Conservation (phyloP, 2,797 vertebrate species). For the Poeciliopsis turneri region DNA sequence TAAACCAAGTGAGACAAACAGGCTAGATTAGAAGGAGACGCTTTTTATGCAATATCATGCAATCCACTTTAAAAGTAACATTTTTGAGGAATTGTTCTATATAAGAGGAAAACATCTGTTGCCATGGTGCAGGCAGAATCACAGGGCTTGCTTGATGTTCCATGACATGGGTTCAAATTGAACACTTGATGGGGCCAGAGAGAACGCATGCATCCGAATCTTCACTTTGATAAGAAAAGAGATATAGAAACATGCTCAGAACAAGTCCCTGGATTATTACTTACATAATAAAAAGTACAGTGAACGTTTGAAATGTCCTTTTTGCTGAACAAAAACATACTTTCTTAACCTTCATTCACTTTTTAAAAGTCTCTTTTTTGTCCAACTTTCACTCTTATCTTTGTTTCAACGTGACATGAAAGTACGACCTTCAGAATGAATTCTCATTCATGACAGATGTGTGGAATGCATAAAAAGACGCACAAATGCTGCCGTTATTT, state of each 20-base stretch:
- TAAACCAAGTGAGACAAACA: too few relatives aligned
- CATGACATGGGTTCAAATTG: not conserved
- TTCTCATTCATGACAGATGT: not conserved
- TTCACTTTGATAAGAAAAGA: not conserved
- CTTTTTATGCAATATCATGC: not conserved
- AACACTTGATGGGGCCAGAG: slow-evolving; percentile 34
- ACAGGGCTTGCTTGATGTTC: not conserved
- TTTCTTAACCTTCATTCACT: not conserved
- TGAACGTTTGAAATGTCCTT: not conserved
- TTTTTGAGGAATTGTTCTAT: not conserved
- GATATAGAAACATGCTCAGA: not conserved
- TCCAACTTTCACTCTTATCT: not conserved
- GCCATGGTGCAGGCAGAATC: not conserved
- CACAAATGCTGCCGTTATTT: not conserved
- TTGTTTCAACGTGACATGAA: not conserved
- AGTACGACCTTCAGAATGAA: not conserved
- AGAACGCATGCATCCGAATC: not conserved
- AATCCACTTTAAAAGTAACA: not conserved
- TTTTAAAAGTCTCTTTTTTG: not conserved
- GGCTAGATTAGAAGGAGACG: too few relatives aligned
- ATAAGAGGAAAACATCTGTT: not conserved
- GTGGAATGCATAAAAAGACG: not conserved
- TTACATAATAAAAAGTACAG: not conserved
- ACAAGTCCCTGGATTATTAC: not conserved
- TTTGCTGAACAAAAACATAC: not conserved